These are phyloP conservation scores for Limulus polyphemus DNA, from an alignment of 2,888 invertebrate species.

Conservation along the genomic window DNA sequence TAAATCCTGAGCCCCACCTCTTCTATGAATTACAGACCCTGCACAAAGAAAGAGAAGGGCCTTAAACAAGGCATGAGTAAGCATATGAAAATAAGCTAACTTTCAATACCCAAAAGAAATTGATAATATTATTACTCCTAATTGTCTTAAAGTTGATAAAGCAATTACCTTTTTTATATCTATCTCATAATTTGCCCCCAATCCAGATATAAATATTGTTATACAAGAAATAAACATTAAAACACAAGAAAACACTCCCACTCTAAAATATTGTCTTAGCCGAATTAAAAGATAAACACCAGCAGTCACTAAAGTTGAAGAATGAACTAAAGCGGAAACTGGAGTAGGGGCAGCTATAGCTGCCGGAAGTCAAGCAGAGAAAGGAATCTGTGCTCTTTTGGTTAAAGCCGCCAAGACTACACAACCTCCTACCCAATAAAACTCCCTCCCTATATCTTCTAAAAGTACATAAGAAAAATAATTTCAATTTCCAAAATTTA, in stretches of 20 bases:
- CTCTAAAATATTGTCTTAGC: slow-evolving; percentile 39
- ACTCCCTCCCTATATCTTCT: slow-evolving; percentile 46
- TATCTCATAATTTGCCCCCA: slow-evolving; percentile 34
- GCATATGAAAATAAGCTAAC: no score
- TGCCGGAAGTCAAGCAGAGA: slow-evolving; percentile 59
- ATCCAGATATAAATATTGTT: slow-evolving; percentile 34
- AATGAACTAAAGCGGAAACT: slow-evolving; percentile 60
- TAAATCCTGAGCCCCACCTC: no score
- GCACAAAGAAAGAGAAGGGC: slow-evolving; percentile 61
- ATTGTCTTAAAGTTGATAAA: slow-evolving; percentile 58
- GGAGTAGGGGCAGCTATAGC: slow-evolving; percentile 66
- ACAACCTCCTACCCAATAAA: slow-evolving; percentile 43
- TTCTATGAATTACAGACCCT: accelerated
- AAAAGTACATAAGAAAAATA: slow-evolving; percentile 42
- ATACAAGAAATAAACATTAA: slow-evolving; percentile 40
- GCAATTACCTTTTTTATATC: slow-evolving; percentile 69
- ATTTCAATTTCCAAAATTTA: slow-evolving; percentile 22
- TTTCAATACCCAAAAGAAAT: slow-evolving; percentile 45
- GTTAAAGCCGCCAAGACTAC: slow-evolving; percentile 48
- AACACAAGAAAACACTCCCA: no score
- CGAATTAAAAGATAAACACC: slow-evolving; percentile 61
- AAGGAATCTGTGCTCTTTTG: slow-evolving; percentile 68
- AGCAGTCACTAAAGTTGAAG: slow-evolving; percentile 63
- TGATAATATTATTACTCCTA: slow-evolving; percentile 57
- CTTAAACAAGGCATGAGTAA: slow-evolving; percentile 66